phyloP scores from a whole-genome alignment of 2,888 invertebrate genomes.

The Polydesmus complanatus region DNA sequence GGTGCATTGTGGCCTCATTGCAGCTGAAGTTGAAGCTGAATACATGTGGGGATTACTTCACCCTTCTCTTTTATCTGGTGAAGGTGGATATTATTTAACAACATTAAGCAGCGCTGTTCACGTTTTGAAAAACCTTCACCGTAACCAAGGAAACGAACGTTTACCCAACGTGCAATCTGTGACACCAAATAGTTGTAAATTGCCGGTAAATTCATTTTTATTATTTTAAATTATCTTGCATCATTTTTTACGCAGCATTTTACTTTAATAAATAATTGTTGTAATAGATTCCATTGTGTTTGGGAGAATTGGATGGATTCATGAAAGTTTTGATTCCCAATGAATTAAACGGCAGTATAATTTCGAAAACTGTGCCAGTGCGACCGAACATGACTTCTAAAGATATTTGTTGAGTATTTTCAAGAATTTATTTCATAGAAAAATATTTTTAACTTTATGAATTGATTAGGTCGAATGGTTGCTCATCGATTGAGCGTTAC shows the following conservation, averaged over 20 bases:
- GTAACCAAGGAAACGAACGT: constrained; percentile 14
- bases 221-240: too few species aligned
- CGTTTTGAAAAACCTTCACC: constrained; percentile 55
- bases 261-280: neutral
- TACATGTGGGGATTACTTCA: constrained; percentile 90
- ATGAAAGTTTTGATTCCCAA: constrained; percentile 85
- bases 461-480: constrained; percentile 45
- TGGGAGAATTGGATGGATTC: constrained; percentile 43
- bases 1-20: constrained; percentile 73
- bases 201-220: too few species aligned
- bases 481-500: constrained; percentile 91
- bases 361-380: constrained; percentile 77
- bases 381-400: constrained; percentile 83
- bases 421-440: too few species aligned
- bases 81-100: constrained; percentile 88
- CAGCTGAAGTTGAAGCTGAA: constrained; percentile 88
- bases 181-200: too few species aligned
- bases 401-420: constrained; percentile 63
- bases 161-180: neutral
- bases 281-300: constrained; percentile 8
- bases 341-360: constrained; percentile 80
- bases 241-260: too few species aligned
- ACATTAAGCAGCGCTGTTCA: constrained; percentile 85
- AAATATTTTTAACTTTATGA: constrained; percentile 15
- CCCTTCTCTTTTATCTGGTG: constrained; percentile 75